A percentile compares a stretch with the other conserved stretches of the same genome.
phyloP scores from a whole-genome alignment of 2,888 invertebrate genomes.

The Chymomyza fuscimana region DNA sequence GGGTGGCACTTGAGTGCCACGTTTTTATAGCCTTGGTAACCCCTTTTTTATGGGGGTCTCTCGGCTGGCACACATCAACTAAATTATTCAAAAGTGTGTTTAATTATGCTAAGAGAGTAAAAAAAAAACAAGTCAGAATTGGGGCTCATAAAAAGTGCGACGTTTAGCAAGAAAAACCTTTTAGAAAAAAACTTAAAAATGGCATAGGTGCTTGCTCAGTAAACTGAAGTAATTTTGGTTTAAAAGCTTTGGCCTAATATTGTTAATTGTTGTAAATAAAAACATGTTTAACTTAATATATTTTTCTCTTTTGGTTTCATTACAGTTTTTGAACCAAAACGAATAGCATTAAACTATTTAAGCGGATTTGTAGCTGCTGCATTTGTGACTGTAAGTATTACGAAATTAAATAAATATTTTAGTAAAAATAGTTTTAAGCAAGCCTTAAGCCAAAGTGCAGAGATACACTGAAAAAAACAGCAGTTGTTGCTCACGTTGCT shows the following conservation, averaged over 20 bases:
- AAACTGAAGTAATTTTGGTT: not conserved
- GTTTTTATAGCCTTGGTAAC: constrained; percentile 44
- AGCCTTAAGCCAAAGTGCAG: too few species aligned
- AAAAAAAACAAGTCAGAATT: not conserved
- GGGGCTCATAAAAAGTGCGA: not conserved
- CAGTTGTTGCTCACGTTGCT: too few species aligned
- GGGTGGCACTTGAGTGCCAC: constrained; percentile 37
- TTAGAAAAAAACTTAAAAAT: not conserved
- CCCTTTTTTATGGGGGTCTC: constrained; percentile 56
- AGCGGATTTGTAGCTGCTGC: not conserved
- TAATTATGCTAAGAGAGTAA: constrained; percentile 55
- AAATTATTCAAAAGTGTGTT: constrained; percentile 68
- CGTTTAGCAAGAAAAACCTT: not conserved
- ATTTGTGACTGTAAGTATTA: too few species aligned
- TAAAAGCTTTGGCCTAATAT: not conserved
- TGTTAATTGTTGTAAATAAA: constrained; percentile 12
- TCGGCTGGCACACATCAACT: constrained; percentile 47
- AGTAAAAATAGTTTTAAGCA: too few species aligned
- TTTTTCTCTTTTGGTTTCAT: constrained; percentile 5
- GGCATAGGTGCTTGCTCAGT: not conserved
- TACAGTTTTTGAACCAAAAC: not conserved
- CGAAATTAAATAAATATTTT: too few species aligned
- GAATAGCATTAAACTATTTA: not conserved
- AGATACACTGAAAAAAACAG: too few species aligned
- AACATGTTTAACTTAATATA: constrained; percentile 5